Conservation (phyloP, 2,113 vertebrate genomes). For the Passer montanus region DNA sequence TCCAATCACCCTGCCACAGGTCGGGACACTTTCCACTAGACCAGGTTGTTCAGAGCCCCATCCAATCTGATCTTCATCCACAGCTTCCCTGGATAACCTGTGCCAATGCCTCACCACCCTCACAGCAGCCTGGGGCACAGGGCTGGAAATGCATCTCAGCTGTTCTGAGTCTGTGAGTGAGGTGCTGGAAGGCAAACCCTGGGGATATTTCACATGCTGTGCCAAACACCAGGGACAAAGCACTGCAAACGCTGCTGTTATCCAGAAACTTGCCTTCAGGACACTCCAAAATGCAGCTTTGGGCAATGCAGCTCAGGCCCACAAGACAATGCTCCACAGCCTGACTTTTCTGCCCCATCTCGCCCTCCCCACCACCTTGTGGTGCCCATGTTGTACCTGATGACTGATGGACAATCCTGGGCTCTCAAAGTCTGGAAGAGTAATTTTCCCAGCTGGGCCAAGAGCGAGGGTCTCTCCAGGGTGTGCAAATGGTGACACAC, state of each 20-base stretch:
- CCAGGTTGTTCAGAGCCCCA: neutral
- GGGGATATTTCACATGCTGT: neutral
- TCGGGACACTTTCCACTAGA: neutral
- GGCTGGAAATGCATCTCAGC: fast-evolving
- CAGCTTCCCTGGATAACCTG: neutral
- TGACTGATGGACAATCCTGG: neutral
- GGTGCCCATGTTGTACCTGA: neutral
- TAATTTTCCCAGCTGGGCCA: neutral
- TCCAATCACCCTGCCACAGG: neutral
- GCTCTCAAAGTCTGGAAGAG: neutral
- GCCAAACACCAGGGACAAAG: neutral
- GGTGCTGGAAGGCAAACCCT: neutral
- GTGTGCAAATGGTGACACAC: neutral
- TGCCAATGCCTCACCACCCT: neutral
- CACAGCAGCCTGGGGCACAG: neutral
- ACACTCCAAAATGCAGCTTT: neutral
- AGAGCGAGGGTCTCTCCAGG: neutral
- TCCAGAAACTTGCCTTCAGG: neutral
- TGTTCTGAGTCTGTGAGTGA: neutral
- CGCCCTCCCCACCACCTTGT: neutral
- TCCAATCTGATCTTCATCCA: neutral
- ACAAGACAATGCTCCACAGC: neutral
- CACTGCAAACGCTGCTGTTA: neutral
- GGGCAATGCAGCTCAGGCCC: neutral
- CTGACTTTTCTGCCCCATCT: neutral